Conservation (phyloP, 2,797 vertebrate genomes). For the Trichosurus vulpecula region DNA sequence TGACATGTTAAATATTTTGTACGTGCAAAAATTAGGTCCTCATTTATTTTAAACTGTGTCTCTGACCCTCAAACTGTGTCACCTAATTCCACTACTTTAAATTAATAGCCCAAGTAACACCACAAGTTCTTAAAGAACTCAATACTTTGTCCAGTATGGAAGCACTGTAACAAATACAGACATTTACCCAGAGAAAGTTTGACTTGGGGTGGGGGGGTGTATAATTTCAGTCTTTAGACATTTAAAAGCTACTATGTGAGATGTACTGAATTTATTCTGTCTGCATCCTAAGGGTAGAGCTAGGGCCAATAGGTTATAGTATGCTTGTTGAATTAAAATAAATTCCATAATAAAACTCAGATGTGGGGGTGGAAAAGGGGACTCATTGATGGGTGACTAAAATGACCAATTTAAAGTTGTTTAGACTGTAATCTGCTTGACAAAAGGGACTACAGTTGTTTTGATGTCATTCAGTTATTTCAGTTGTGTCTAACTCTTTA, state of each 20-base stretch:
- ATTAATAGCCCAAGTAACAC: not conserved
- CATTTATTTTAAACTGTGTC: conserved; percentile 28
- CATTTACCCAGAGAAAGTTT: not conserved
- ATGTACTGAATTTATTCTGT: not conserved
- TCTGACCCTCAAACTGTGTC: not conserved
- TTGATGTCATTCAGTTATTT: not conserved
- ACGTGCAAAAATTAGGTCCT: not conserved
- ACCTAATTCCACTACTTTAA: not conserved
- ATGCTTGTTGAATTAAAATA: not conserved
- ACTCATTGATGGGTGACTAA: not conserved
- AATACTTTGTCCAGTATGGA: not conserved
- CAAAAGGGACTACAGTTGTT: not conserved
- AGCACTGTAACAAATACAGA: not conserved
- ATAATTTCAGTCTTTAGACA: not conserved
- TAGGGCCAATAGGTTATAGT: not conserved
- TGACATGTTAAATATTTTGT: too few relatives aligned
- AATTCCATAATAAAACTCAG: not conserved
- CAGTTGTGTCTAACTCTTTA: not conserved
- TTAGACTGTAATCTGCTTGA: not conserved
- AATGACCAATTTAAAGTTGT: not conserved
- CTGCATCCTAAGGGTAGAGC: not conserved
- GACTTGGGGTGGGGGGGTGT: not conserved
- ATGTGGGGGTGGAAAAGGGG: not conserved
- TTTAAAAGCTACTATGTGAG: not conserved
- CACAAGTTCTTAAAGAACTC: not conserved